phyloP scores from a whole-genome alignment of 2,113 vertebrate species.

The Ictalurus furcatus region DNA sequence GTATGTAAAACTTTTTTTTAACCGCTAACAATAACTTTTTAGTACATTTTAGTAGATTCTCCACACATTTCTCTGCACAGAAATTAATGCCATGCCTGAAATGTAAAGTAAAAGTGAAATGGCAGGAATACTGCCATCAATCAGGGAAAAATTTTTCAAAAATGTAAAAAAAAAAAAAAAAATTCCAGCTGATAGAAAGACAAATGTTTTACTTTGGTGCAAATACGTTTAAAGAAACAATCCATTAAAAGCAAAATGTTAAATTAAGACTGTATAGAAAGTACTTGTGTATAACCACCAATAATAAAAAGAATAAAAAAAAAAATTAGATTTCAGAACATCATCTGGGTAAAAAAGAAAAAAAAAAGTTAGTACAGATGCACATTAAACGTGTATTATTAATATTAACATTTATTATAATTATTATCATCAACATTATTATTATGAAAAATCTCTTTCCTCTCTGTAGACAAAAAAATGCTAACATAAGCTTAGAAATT shows the following conservation, averaged over 20 bases:
- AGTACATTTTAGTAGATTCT: too few relatives aligned
- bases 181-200: background rate
- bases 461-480: background rate
- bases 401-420: background rate
- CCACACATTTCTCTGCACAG: background rate
- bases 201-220: background rate
- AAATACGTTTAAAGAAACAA: background rate
- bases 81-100: background rate
- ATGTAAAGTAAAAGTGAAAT: background rate
- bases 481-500: background rate
- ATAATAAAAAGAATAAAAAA: background rate
- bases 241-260: background rate
- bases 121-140: background rate
- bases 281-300: background rate
- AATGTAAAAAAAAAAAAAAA: too few relatives aligned
- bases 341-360: background rate
- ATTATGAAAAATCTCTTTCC: background rate
- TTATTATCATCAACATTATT: background rate
- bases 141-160: background rate
- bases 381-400: background rate
- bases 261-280: background rate
- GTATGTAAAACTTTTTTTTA: background rate
- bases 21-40: background rate
- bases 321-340: background rate
- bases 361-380: background rate